A percentile compares a stretch with the other conserved stretches of the same genome.
These are phyloP conservation scores for Lepidostoma basale DNA, from an alignment of 1,140 invertebrate genomes.

Conservation along the genomic window DNA sequence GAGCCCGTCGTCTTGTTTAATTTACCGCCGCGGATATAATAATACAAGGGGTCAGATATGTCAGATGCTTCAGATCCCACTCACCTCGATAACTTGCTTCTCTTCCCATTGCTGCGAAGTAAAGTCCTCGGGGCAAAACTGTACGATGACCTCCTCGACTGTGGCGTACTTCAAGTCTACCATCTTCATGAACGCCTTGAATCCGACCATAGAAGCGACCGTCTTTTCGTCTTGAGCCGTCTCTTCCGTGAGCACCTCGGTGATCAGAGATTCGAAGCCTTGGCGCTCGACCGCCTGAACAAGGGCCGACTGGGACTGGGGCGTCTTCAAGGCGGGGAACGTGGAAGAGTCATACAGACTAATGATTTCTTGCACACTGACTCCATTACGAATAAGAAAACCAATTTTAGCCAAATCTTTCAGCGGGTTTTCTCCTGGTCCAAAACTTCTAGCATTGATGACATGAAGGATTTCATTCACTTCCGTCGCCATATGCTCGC, in stretches of 20 bases:
- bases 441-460: conserved; percentile 78
- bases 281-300: conserved; percentile 81
- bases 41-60: no score
- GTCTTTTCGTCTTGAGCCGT: conserved; percentile 73
- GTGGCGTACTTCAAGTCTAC: conserved; percentile 77
- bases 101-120: conserved; percentile 77
- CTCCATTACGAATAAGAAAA: conserved; percentile 74
- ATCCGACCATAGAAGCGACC: conserved; percentile 77
- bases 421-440: conserved; percentile 76
- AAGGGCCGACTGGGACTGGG: conserved; percentile 79
- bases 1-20: not conserved
- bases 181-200: conserved; percentile 84
- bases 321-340: conserved; percentile 76
- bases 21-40: no score
- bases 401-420: conserved; percentile 82
- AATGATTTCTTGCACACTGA: conserved; percentile 77
- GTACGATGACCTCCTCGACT: conserved; percentile 81
- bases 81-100: conserved; percentile 69
- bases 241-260: conserved; percentile 80
- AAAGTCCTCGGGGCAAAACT: conserved; percentile 83
- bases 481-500: conserved; percentile 67
- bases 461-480: conserved; percentile 76
- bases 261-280: conserved; percentile 78
- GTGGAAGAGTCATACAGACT: conserved; percentile 77
- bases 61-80: no score